Evolutionary conservation across 2,113 vertebrate species (phyloP).

Genomic region (Natator depressus): DNA sequence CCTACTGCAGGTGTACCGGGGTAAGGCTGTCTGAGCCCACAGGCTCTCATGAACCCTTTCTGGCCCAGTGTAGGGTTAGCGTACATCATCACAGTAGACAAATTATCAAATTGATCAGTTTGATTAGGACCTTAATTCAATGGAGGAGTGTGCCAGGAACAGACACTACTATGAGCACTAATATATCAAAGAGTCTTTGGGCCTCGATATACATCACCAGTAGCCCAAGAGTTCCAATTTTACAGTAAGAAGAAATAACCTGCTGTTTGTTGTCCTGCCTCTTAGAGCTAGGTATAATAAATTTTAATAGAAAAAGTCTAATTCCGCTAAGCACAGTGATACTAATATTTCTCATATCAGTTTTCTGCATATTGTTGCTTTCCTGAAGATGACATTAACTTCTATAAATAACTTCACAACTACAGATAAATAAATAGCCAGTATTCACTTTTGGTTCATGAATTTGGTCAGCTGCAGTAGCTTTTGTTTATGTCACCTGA

Average conservation of each 20-base stretch:
- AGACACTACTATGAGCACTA: conserved; percentile 15
- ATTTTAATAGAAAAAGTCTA: not conserved
- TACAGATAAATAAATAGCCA: conserved; percentile 19
- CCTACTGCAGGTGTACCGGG: no score
- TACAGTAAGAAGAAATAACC: conserved; percentile 18
- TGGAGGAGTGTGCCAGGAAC: not conserved
- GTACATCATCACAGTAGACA: conserved; percentile 10
- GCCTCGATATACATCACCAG: conserved; percentile 11
- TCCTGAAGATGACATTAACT: conserved; percentile 6
- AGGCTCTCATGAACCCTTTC: not conserved
- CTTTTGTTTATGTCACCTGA: conserved; percentile 55
- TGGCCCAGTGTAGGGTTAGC: not conserved
- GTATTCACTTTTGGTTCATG: conserved; percentile 20
- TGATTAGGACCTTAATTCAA: conserved; percentile 21
- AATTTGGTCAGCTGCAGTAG: not conserved
- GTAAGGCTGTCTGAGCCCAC: no score
- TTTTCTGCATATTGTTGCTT: conserved; percentile 21
- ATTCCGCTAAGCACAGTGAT: not conserved
- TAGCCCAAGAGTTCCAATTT: conserved; percentile 41
- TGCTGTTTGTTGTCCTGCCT: conserved; percentile 19
- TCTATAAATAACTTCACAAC: conserved; percentile 42
- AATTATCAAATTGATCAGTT: conserved; percentile 49
- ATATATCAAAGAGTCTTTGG: conserved; percentile 19
- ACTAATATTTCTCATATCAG: not conserved
- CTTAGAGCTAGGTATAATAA: conserved; percentile 7